phyloP scores from a whole-genome alignment of 2,113 vertebrate species.

The Cepphus grylle region DNA sequence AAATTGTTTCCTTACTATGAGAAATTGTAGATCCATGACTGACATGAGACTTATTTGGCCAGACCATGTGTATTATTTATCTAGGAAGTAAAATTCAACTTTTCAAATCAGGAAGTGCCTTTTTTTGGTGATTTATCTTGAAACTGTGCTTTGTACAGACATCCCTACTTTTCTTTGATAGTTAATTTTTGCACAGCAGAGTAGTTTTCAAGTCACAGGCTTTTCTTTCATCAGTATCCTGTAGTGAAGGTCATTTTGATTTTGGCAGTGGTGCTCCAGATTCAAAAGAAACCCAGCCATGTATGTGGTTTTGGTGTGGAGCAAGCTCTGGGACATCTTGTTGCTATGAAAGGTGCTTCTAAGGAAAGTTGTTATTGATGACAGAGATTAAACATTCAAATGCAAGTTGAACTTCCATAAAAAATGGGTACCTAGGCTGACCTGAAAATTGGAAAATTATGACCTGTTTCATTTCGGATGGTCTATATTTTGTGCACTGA shows the following conservation, averaged over 20 bases:
- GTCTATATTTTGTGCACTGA: neutral
- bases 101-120: constrained; percentile 34
- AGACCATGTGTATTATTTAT: constrained; percentile 50
- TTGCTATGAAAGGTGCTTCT: neutral
- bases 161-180: neutral
- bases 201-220: neutral
- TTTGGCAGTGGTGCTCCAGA: neutral
- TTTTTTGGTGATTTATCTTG: neutral
- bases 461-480: neutral
- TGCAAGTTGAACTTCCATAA: neutral
- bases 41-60: constrained; percentile 37
- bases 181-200: neutral
- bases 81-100: constrained; percentile 50
- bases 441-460: neutral
- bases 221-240: neutral
- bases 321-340: neutral
- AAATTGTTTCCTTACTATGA: constrained; percentile 27
- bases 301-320: neutral
- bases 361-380: neutral
- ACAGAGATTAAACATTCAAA: neutral
- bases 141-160: neutral
- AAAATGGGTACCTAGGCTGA: neutral
- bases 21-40: neutral
- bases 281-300: neutral
- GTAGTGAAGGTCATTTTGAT: neutral